Evolutionary conservation across 2,888 invertebrate genomes (phyloP).

Genomic region (Phengaris arion): DNA sequence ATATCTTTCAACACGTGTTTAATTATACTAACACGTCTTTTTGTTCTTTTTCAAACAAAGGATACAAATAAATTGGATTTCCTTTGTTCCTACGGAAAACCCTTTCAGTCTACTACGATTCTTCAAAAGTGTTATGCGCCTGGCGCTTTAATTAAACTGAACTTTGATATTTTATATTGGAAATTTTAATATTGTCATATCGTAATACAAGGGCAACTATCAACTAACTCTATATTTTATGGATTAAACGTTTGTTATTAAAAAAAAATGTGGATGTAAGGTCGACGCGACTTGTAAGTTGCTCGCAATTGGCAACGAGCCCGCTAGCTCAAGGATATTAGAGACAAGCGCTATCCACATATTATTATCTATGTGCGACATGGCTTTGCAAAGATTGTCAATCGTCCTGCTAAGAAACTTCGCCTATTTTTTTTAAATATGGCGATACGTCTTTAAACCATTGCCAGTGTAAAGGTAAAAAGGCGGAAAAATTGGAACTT

Average conservation of each 20-base stretch:
- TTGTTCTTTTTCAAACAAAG: constrained; percentile 31
- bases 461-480: too few relatives aligned
- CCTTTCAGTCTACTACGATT: background rate
- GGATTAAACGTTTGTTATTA: too few relatives aligned
- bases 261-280: too few relatives aligned
- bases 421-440: too few relatives aligned
- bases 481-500: too few relatives aligned
- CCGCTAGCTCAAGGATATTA: constrained; percentile 48
- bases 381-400: too few relatives aligned
- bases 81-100: constrained; percentile 17
- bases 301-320: constrained; percentile 53
- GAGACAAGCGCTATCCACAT: background rate
- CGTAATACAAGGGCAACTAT: too few relatives aligned
- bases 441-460: too few relatives aligned
- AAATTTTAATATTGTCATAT: too few relatives aligned
- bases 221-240: too few relatives aligned
- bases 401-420: too few relatives aligned
- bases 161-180: background rate
- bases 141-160: background rate
- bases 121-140: background rate
- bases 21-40: constrained; percentile 20
- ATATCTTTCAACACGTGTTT: constrained; percentile 10
- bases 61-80: constrained; percentile 1
- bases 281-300: background rate
- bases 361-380: background rate